Base-by-base conservation (phyloP, 2,797 vertebrate species). In the Gila robusta region DNA sequence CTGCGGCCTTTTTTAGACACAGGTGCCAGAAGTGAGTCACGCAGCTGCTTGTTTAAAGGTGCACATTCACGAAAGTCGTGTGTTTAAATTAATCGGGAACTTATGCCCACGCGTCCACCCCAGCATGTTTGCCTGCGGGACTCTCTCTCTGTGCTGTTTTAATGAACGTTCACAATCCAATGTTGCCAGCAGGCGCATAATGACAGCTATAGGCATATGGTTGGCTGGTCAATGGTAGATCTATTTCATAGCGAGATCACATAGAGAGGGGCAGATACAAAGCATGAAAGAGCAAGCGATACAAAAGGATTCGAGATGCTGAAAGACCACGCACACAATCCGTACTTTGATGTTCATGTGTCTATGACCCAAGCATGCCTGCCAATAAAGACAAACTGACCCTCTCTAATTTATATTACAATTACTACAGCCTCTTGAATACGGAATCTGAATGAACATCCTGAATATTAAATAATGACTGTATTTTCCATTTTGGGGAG, bases 1-100 rank as follows among this genome's bases (percentile, higher is more conserved):
- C 59, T 73, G 71, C 14, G 14, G 70, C 62, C 44, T 83, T 84
- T 87, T 84, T 83, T 83, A 82, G 80, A 87, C 44, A 23, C 84
- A 88, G 84, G 87, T 88, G 84, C 69, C 54, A 59, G 69, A 19
- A 26, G 37, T 88, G 87, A 86, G 56, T 86, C 86, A 84, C 23
- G 37, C 10, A 12, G 56, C 54, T 19, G 59, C 71, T 35, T 54
- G 59, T 44, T n/a, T 67, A 64, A 81, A 74, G 23, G 79, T 72
- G 16, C 37, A 62, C 69, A 59, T 86, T 76, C 54, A 77, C 1
- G 16, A n/a, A 54, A 62, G 49, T 39, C 44, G 7, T 49, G 35
- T 69, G 70, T 84, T 87, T 81, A 66, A 76, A 74, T 81, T 21
- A 85, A 79, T 77, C 7, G 17, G 23, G 37, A 87, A 81, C 47